Conservation (phyloP, 2,888 invertebrate species). For the Aricia artaxerxes region DNA sequence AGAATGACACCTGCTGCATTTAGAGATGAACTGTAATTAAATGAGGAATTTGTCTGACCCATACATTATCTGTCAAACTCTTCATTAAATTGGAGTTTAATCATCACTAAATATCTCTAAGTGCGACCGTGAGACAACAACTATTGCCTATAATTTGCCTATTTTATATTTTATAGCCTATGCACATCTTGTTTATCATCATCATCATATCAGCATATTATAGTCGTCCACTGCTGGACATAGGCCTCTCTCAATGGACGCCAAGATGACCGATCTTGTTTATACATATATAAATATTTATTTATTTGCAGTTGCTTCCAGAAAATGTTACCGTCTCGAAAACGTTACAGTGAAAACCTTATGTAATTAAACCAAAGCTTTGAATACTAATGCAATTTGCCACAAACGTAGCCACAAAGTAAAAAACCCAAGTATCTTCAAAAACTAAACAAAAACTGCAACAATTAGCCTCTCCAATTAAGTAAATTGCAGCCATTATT, state of each 20-base stretch:
- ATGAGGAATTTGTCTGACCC: too few species aligned
- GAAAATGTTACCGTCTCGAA: background rate
- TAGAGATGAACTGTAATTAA: background rate
- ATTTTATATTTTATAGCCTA: background rate
- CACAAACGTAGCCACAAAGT: background rate
- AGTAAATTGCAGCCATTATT: constrained; percentile 10
- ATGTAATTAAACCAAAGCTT: background rate
- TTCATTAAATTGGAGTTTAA: too few species aligned
- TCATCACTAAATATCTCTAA: too few species aligned
- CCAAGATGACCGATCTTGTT: too few species aligned
- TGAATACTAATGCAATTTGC: background rate
- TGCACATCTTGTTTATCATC: background rate
- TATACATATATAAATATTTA: background rate
- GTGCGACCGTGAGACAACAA: too few species aligned
- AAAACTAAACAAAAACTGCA: constrained; percentile 16
- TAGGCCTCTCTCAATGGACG: too few species aligned
- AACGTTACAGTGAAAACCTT: background rate
- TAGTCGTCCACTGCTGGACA: too few species aligned
- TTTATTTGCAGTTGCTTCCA: background rate
- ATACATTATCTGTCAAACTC: too few species aligned
- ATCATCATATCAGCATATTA: too few species aligned
- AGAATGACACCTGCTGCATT: too few species aligned
- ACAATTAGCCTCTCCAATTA: constrained; percentile 14
- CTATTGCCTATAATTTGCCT: background rate
- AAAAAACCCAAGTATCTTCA: background rate